A percentile compares a stretch with the other conserved stretches of the same genome.
phyloP scores from a whole-genome alignment of 2,113 vertebrate species.

The Otis tarda region DNA sequence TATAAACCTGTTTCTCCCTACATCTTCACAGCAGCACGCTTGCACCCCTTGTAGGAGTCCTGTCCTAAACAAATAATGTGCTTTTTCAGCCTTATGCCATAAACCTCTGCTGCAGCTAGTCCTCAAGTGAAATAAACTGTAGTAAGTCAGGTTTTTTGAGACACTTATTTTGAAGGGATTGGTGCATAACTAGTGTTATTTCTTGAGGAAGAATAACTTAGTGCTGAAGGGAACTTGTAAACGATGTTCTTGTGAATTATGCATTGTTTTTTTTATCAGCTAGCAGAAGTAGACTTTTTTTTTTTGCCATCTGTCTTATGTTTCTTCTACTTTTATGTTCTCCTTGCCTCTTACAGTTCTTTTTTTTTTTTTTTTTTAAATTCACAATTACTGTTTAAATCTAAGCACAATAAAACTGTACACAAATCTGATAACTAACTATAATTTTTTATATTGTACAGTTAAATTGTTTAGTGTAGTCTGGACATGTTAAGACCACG shows the following conservation, averaged over 20 bases:
- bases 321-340: neutral
- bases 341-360: neutral
- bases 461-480: neutral
- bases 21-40: neutral
- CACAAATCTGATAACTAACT: neutral
- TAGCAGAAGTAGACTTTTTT: neutral
- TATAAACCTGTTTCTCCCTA: neutral
- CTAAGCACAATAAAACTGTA: neutral
- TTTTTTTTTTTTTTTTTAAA: neutral
- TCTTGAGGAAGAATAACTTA: neutral
- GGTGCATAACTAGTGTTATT: neutral
- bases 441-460: rapidly evolving
- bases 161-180: neutral
- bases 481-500: rapidly evolving
- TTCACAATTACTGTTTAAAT: neutral
- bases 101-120: neutral
- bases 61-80: neutral
- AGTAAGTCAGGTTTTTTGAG: neutral
- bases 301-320: neutral
- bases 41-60: neutral
- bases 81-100: neutral
- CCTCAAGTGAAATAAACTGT: neutral
- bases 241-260: neutral
- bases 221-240: neutral
- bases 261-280: neutral